Evolutionary conservation across 2,797 vertebrate species (phyloP), one percentile per base, ranked within the genome.

Genomic region (Mus caroli): DNA sequence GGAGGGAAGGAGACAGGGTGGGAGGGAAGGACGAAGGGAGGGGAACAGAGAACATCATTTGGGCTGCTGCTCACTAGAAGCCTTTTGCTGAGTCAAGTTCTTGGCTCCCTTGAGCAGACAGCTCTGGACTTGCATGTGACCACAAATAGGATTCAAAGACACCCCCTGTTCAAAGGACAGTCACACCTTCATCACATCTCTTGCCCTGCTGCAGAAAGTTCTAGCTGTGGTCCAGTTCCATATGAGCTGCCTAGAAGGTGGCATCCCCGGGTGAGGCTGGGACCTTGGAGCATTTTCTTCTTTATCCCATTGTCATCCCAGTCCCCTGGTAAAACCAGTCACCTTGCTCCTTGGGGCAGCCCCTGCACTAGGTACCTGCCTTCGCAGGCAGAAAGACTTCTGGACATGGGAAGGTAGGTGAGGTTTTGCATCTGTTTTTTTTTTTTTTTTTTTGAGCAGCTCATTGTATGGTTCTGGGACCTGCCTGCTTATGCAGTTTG

Each of bases 91-190:
- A 87, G 83, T 78, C 26, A 6, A 84, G 22, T 43, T 90, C 90
- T 31, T 91, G 40, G 20, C 52, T 97, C 34, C 62, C 24, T 11
- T 34, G 54, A 60, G 75, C 4, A 90, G 78, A 79, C 94, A 93
- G 56, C 58, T 94, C 93, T 88, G 93, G 71, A 91, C 90, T 82
- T 92, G 73, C 71, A 43, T 0, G 26, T 92, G 90, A 84, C 78
- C 94, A 94, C 87, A 89, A 73, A 93, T 76, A 46, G 82, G 79
- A 84, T 86, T 86, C 40, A 46, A 92, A 67, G 62, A 67, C 17
- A 79, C 54, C 52, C 60, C 86, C 75, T 88, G 71, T 60, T 90
- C 83, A 90, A 43, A 85, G 4, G n/a, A 91, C 90, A 91, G 31
- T 20, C 58, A 40, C 11, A 83, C 50, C n/a, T 6, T 46, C 46